phyloP scores from a whole-genome alignment of 1,140 invertebrate genomes.

The Lordiphosa stackelbergi region DNA sequence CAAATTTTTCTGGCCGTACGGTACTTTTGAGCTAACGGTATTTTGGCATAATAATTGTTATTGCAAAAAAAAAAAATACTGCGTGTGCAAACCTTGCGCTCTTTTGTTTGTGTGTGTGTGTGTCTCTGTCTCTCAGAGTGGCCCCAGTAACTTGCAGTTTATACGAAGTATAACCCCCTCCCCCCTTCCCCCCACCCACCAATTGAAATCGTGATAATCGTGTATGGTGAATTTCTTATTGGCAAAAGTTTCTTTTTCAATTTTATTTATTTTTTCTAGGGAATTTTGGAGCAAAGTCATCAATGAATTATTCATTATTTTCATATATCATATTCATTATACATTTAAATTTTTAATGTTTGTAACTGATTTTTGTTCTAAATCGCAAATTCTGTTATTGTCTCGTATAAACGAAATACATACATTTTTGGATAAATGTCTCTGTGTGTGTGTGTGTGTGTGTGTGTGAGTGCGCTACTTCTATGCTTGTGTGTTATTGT shows the following conservation, averaged over 20 bases:
- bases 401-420: conserved; percentile 26
- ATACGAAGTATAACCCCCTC: conserved; percentile 1
- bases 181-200: no score
- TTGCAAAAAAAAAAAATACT: conserved; percentile 31
- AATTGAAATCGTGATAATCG: conserved; percentile 14
- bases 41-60: conserved; percentile 31
- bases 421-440: not conserved
- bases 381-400: conserved; percentile 1
- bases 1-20: conserved; percentile 11
- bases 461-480: conserved; percentile 4
- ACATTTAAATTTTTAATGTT: no score
- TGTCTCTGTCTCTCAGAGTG: not conserved
- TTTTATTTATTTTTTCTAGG: no score
- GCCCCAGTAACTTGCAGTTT: conserved; percentile 29
- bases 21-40: conserved; percentile 39
- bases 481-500: conserved; percentile 18
- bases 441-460: conserved; percentile 15
- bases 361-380: no score
- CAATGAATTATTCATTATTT: no score
- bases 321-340: no score
- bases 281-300: no score
- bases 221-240: no score
- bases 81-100: conserved; percentile 14
- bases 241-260: no score
- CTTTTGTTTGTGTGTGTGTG: conserved; percentile 2